Percentiles rank a stretch among this genome's conserved stretches.
These are phyloP conservation scores for Eueides isabella DNA, from an alignment of 1,140 invertebrate species.

Conservation along the genomic window DNA sequence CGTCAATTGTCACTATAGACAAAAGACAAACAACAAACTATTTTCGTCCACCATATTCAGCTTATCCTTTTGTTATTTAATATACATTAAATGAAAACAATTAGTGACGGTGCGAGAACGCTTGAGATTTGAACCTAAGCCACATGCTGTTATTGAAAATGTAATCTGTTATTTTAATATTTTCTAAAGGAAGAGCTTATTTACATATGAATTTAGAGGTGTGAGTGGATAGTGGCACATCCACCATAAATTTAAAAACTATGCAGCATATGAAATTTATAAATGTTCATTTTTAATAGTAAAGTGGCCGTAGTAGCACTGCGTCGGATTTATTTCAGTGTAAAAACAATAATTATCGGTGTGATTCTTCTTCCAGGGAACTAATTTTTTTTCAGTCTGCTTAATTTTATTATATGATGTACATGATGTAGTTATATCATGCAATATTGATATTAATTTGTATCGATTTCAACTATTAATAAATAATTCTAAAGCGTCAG, in stretches of 20 bases:
- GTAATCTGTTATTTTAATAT: background rate
- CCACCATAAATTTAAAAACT: background rate
- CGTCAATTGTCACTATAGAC: background rate
- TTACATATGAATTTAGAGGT: background rate
- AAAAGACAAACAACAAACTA: background rate
- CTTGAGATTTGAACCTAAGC: background rate
- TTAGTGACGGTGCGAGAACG: background rate
- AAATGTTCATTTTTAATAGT: background rate
- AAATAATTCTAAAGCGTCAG: background rate
- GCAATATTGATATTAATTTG: background rate
- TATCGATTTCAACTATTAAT: background rate
- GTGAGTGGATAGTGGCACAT: background rate
- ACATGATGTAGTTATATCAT: background rate
- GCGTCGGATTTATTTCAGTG: too few species aligned
- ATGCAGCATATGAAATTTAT: background rate
- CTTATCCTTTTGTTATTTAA: background rate
- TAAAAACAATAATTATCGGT: too few species aligned
- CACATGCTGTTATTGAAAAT: background rate
- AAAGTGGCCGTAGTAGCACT: background rate
- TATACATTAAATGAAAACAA: background rate
- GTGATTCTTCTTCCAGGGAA: too few species aligned
- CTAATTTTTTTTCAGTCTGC: too few species aligned
- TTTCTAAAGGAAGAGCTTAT: background rate
- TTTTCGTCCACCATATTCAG: background rate
- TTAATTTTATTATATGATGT: too few species aligned